Evolutionary conservation across 37 sponge, comb jelly and placozoan species (phyloP).

Genomic region (Diacarnus erythraeanus): DNA sequence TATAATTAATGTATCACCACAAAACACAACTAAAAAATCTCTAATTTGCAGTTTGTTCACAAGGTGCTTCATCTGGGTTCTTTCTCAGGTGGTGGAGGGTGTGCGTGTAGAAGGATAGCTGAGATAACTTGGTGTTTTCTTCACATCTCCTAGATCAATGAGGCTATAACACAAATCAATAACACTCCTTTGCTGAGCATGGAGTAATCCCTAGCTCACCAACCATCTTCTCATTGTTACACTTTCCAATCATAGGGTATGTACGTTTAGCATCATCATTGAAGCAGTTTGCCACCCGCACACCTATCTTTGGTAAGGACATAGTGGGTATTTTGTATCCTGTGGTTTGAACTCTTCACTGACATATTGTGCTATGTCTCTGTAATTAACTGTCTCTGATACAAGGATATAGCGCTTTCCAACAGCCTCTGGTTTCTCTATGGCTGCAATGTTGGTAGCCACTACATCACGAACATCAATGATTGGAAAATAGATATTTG

Average conservation of each 20-base stretch:
- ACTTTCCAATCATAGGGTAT: conserved; percentile 48
- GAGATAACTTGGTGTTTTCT: conserved; percentile 59
- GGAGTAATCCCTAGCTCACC: conserved; percentile 57
- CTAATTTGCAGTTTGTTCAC: too few relatives aligned
- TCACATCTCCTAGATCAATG: conserved; percentile 68
- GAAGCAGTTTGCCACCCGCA: too few relatives aligned
- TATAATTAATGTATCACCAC: too few relatives aligned
- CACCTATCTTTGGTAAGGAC: too few relatives aligned
- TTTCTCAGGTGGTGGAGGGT: too few relatives aligned
- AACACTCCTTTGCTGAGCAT: conserved; percentile 39
- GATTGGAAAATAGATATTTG: conserved; percentile 42
- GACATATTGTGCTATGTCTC: conserved; percentile 56
- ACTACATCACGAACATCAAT: conserved; percentile 93
- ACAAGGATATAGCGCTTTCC: conserved; percentile 61
- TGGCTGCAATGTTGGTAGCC: conserved; percentile 79
- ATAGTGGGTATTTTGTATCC: conserved; percentile 80
- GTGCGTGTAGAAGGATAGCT: too few relatives aligned
- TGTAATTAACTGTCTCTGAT: conserved; percentile 22
- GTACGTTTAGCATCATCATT: conserved; percentile 13
- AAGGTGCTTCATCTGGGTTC: too few relatives aligned
- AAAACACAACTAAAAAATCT: too few relatives aligned
- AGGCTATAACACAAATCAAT: conserved; percentile 83
- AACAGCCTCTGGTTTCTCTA: conserved; percentile 70
- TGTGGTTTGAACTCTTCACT: conserved; percentile 69
- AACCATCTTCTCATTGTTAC: conserved; percentile 60